These are phyloP conservation scores for Platycnemis pennipes DNA, from an alignment of 2,888 invertebrate species.

Conservation along the genomic window DNA sequence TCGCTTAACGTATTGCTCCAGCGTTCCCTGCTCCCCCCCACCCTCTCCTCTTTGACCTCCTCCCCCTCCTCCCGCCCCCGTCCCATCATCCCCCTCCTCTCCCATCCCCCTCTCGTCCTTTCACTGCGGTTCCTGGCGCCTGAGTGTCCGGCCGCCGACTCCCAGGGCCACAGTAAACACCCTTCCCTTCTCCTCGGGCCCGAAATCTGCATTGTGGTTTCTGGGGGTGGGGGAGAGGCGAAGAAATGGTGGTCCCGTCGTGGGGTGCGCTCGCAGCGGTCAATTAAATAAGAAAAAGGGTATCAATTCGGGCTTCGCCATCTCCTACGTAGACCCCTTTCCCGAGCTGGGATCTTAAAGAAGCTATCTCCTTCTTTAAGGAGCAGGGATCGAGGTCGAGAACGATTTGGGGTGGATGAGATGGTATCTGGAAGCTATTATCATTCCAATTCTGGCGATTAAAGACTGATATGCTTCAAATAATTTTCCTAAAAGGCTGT, in stretches of 20 bases:
- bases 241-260: neutral
- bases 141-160: conserved; percentile 50
- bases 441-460: neutral
- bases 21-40: neutral
- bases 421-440: neutral
- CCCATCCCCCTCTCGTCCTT: neutral
- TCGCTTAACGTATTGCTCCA: neutral
- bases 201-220: conserved; percentile 63
- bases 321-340: neutral
- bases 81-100: neutral
- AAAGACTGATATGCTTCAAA: neutral
- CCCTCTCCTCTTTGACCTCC: neutral
- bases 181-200: conserved; percentile 24
- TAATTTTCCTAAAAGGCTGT: no score
- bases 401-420: neutral
- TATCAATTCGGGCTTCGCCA: conserved; percentile 3
- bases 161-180: conserved; percentile 11
- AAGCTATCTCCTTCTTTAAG: neutral
- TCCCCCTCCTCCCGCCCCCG: neutral
- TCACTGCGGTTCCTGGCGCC: conserved; percentile 63
- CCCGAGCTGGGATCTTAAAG: conserved; percentile 19
- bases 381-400: neutral
- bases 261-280: neutral
- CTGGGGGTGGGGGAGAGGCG: neutral
- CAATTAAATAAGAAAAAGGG: conserved; percentile 17